Base-by-base conservation (phyloP, 2,113 vertebrate species). In the Gnathonemus longibarbis region DNA sequence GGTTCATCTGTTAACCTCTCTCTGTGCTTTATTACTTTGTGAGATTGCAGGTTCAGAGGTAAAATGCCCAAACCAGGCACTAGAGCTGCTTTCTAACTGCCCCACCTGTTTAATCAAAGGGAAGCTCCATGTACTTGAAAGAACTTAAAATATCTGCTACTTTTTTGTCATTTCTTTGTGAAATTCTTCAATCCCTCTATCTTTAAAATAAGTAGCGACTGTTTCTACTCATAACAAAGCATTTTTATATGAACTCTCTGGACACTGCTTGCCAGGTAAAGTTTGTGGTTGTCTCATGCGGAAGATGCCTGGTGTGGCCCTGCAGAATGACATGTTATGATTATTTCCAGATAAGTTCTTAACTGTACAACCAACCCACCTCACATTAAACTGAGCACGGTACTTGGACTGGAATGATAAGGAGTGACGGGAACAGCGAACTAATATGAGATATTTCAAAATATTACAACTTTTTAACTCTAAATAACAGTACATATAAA, bases 101-200 rank as follows among this genome's bases (percentile, higher is more conserved):
- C 91, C 52, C 70, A 91, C 94, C 92, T 19, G 94, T 94, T 95
- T 96, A 95, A 96, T 95, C 95, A 95, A 94, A 94, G 89, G 2
- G 84, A 87, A 3, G n/a, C 46, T 50, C 24, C 96, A 52, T 42
- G 39, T 42, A 42, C 39, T 42, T 42, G 39, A 42, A 42, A 42
- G 39, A 42, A 42, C 3, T 42, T 42, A 42, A 42, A 42, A 42
- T 42, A 42, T 42, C 3, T 42, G 39, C 39, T 42, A 42, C 39
- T 42, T 42, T 42, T 42, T 42, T 42, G 3, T 3, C 39, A 42
- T 42, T 42, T 42, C 39, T 53, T 87, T 15, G 24, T 87, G n/a
- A 27, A 31, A 53, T 87, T 87, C 48, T 62, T 42, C 52, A 42
- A 10, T 88, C 87, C 13, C 11, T 52, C 27, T 17, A 31, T 52